A percentile compares a stretch with the other conserved stretches of the same genome.
phyloP scores from a whole-genome alignment of 2,113 vertebrate species.

The Ptilorrhoa leucosticta region DNA sequence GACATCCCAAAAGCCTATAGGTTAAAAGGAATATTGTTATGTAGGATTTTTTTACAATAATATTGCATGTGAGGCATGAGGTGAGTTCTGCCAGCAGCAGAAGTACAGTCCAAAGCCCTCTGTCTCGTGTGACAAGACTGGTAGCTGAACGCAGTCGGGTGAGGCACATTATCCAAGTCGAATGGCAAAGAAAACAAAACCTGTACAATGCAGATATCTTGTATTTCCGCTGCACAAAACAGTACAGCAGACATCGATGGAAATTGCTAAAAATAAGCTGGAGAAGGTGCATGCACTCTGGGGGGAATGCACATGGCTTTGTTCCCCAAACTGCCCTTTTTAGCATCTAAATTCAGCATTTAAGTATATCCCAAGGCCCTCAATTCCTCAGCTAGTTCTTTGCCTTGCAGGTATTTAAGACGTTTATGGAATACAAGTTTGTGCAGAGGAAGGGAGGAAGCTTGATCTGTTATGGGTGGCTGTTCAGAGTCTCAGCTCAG shows the following conservation, averaged over 20 bases:
- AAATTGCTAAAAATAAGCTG: not conserved
- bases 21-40: not conserved
- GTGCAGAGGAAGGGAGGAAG: not conserved
- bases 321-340: not conserved
- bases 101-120: not conserved
- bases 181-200: not conserved
- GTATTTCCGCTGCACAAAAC: not conserved
- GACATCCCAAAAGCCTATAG: not conserved
- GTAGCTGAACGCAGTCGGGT: rapidly evolving
- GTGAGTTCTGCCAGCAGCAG: not conserved
- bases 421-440: not conserved
- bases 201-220: not conserved
- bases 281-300: not conserved
- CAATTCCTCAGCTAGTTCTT: not conserved
- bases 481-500: not conserved
- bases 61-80: not conserved
- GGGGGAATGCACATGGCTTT: not conserved
- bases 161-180: not conserved
- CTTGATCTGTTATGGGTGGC: not conserved
- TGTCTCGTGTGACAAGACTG: rapidly evolving
- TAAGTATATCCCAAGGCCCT: not conserved
- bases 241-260: not conserved
- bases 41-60: not conserved
- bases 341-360: not conserved
- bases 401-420: not conserved